Conservation (phyloP, 2,888 invertebrate genomes). For the Teleiodes luculella region DNA sequence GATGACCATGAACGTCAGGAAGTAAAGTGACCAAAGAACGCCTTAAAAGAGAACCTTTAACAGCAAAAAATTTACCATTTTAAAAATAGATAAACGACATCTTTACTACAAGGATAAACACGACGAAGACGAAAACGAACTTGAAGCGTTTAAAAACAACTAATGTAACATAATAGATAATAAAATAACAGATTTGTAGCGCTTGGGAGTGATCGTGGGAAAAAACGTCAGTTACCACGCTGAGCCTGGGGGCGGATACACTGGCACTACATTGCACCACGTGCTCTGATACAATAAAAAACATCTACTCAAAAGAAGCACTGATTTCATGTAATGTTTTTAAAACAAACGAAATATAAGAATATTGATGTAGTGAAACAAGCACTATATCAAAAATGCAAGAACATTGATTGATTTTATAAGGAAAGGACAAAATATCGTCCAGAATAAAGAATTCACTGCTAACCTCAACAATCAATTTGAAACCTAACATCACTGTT, state of each 20-base stretch:
- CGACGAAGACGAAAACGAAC: slow-evolving; percentile 6
- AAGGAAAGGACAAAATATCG: background rate
- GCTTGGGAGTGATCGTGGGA: slow-evolving; percentile 65
- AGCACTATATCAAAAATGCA: background rate
- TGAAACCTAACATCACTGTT: background rate
- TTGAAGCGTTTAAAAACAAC: slow-evolving; percentile 4
- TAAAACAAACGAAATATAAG: too few species aligned
- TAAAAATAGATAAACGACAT: background rate
- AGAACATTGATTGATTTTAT: background rate
- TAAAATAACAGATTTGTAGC: slow-evolving; percentile 51
- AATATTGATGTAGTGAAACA: background rate
- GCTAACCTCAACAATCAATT: background rate
- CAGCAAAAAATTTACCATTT: slow-evolving; percentile 5
- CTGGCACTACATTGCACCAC: slow-evolving; percentile 54
- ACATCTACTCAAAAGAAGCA: background rate
- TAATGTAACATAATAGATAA: slow-evolving; percentile 14
- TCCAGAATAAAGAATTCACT: slow-evolving; percentile 5
- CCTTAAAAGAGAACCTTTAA: background rate
- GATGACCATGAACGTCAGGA: slow-evolving; percentile 4
- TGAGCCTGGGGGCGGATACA: slow-evolving; percentile 60
- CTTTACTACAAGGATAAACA: background rate
- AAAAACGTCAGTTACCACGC: slow-evolving; percentile 60
- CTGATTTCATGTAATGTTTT: background rate
- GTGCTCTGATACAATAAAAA: slow-evolving; percentile 34
- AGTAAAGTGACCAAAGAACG: background rate